Evolutionary conservation across 1,140 invertebrate genomes (phyloP).

Genomic region (Papilio polytes): DNA sequence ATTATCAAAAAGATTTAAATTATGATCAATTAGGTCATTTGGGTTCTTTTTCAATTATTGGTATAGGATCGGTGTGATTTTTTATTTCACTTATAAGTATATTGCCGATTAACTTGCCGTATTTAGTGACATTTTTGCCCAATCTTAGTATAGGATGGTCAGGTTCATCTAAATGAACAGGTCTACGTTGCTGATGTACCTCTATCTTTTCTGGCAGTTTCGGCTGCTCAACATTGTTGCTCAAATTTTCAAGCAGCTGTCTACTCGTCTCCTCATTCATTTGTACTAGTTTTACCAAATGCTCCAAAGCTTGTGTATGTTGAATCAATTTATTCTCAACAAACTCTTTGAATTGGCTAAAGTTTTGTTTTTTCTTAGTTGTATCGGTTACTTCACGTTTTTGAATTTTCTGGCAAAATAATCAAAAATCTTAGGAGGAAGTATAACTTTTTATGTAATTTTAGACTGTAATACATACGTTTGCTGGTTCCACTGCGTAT

Average conservation of each 20-base stretch:
- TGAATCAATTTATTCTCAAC: conserved; percentile 66
- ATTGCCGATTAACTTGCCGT: conserved; percentile 58
- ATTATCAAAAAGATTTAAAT: conserved; percentile 10
- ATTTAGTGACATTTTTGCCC: conserved; percentile 58
- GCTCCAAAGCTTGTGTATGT: conserved; percentile 65
- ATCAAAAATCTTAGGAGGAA: conserved; percentile 39
- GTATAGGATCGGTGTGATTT: conserved; percentile 49
- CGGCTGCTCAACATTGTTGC: conserved; percentile 50
- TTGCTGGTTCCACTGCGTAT: conserved; percentile 46
- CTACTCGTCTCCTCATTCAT: conserved; percentile 52
- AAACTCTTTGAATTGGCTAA: conserved; percentile 52
- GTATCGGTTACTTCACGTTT: conserved; percentile 52
- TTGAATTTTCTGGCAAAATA: conserved; percentile 58
- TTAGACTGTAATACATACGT: conserved; percentile 49
- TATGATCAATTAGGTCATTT: conserved; percentile 10
- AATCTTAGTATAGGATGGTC: conserved; percentile 56
- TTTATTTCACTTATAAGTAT: conserved; percentile 53
- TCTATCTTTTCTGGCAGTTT: conserved; percentile 62
- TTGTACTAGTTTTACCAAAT: conserved; percentile 56
- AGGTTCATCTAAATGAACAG: conserved; percentile 43
- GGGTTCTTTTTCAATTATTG: conserved; percentile 49
- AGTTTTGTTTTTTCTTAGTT: conserved; percentile 41
- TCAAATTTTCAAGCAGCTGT: conserved; percentile 55
- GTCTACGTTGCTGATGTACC: conserved; percentile 50
- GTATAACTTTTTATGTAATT: neutral